These are phyloP conservation scores for Leptothorax acervorum DNA, from an alignment of 2,888 invertebrate species.

Conservation along the genomic window DNA sequence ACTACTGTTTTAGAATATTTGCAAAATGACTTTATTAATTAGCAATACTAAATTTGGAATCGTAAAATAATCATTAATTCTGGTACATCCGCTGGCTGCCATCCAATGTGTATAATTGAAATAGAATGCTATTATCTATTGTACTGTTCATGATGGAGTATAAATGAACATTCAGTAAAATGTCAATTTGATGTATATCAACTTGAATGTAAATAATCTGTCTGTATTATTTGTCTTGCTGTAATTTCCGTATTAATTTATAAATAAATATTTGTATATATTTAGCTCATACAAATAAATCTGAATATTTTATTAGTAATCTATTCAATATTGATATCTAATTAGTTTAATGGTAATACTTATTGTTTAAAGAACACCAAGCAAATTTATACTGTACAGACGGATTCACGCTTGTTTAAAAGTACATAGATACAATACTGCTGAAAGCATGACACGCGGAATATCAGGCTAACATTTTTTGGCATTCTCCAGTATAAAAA, in stretches of 20 bases:
- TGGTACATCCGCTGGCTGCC: slow-evolving; percentile 45
- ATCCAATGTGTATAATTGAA: slow-evolving; percentile 47
- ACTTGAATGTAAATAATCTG: neutral
- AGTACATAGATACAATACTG: neutral
- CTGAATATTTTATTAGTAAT: slow-evolving; percentile 38
- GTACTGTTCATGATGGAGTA: slow-evolving; percentile 65
- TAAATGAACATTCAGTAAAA: slow-evolving; percentile 8
- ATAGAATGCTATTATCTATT: slow-evolving; percentile 55
- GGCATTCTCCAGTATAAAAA: neutral
- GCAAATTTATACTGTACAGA: slow-evolving; percentile 43
- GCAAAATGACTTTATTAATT: slow-evolving; percentile 52
- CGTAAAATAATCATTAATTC: slow-evolving; percentile 55
- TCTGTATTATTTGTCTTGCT: slow-evolving; percentile 2
- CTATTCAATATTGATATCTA: slow-evolving; percentile 21
- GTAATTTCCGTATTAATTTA: slow-evolving; percentile 17
- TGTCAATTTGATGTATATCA: slow-evolving; percentile 1
- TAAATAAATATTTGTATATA: slow-evolving; percentile 50
- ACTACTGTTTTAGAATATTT: slow-evolving; percentile 25
- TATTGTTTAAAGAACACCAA: slow-evolving; percentile 22
- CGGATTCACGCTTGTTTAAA: neutral
- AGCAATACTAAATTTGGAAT: slow-evolving; percentile 53
- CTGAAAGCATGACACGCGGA: neutral
- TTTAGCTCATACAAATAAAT: slow-evolving; percentile 45
- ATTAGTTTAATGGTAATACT: slow-evolving; percentile 35
- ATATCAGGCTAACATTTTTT: neutral